Evolutionary conservation across 92 coral and sea anemone genomes (phyloP), one percentile per base, ranked within the genome.

Genomic region (Epizoanthus stellaris): DNA sequence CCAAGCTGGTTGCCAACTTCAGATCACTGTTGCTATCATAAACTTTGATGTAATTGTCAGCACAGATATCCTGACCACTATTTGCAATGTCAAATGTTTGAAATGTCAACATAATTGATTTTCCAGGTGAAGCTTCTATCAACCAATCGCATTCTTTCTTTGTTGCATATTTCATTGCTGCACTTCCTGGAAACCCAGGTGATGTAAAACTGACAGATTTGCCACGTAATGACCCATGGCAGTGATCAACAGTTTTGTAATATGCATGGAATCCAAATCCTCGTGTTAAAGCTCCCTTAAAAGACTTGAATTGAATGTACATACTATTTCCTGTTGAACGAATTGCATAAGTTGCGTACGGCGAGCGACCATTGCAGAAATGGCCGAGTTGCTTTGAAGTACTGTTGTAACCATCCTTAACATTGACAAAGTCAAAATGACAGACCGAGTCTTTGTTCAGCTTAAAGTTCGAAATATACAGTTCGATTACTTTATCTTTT

Each of bases 81-180:
- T 82, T 85, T 47, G 67, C 84, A 8, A 94, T 86, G 56, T 93
- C 92, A 70, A 94, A 80, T 43, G 83, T 83, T 17, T 87, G 80
- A 85, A 96, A 96, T 76, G 87, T 72, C 61, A 92, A 56, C n/a
- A 90, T 77, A 20, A 94, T 71, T 20, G 82, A 77, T 64, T 76
- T 88, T 62, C 90, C 95, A 47, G 86, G 73, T 5, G 85, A 59
- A 42, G 89, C 94, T 59, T 85, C 89, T 47, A 96, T 94, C 6
- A 86, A 86, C 98, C 98, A 96, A 20, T 62, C 86, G 69, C 98
- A 96, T 38, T 91, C 92, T 36, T 88, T 61, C 25, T 58, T 17
- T 30, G 6, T 38, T 82, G 67, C 16, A 84, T 13, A 16, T 73
- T 69, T 52, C 60, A 38, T 56, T 57, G 60, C 19, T 81, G 65